A percentile compares a stretch with the other conserved stretches of the same genome.
Conservation (phyloP, 2,888 invertebrate genomes). For the Acrobasis suavella region DNA sequence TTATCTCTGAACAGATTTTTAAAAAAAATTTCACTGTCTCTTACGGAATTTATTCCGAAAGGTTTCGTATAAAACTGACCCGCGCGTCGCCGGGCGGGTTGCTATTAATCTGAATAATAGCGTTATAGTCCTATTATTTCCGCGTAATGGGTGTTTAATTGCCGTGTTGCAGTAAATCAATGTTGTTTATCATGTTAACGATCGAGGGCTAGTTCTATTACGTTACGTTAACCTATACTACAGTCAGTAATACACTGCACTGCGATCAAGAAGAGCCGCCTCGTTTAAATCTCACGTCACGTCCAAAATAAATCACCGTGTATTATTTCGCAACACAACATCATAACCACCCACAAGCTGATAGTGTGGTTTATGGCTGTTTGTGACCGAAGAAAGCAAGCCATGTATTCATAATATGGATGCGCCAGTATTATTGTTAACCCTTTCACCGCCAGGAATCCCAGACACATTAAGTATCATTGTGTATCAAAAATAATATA, state of each 20-base stretch:
- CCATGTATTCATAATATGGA: constrained; percentile 25
- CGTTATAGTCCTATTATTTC: constrained; percentile 32
- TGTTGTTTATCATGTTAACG: constrained; percentile 34
- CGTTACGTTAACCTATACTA: not conserved
- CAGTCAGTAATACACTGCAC: not conserved
- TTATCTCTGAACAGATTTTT: too few relatives aligned
- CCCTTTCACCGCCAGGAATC: too few relatives aligned
- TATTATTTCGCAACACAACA: constrained; percentile 55
- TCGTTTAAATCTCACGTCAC: constrained; percentile 50
- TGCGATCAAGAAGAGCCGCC: constrained; percentile 37
- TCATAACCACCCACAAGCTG: constrained; percentile 48
- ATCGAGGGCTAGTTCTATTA: constrained; percentile 28
- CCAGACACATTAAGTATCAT: too few relatives aligned
- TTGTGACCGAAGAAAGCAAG: constrained; percentile 33
- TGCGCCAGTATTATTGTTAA: constrained; percentile 24
- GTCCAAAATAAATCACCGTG: constrained; percentile 51
- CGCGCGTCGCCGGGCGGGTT: too few relatives aligned
- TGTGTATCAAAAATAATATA: too few relatives aligned
- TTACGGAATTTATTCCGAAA: too few relatives aligned
- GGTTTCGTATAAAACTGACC: too few relatives aligned
- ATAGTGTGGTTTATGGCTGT: constrained; percentile 31
- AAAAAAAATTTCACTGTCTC: too few relatives aligned
- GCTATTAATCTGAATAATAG: constrained; percentile 24
- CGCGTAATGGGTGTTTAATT: constrained; percentile 44
- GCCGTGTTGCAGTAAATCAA: constrained; percentile 41